phyloP scores from a whole-genome alignment of 2,797 vertebrate genomes.

The Xiphorhynchus erythropygius region DNA sequence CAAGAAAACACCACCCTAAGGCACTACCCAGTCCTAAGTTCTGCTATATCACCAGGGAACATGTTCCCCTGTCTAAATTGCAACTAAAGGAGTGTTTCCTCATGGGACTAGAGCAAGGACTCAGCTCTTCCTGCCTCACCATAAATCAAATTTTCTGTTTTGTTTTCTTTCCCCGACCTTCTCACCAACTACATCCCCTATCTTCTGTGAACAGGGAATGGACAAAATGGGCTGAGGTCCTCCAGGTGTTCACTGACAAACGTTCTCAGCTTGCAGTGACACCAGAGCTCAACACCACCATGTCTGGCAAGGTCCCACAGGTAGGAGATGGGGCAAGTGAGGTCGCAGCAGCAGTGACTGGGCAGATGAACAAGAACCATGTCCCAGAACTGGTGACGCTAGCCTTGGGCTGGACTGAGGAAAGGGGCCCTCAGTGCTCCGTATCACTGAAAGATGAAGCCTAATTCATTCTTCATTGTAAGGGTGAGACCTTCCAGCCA shows the following conservation, averaged over 20 bases:
- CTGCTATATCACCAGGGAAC: neutral
- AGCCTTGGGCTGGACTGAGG: neutral
- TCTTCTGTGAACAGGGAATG: neutral
- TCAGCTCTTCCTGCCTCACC: neutral
- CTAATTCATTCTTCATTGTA: neutral
- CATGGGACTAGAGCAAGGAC: neutral
- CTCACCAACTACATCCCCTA: neutral
- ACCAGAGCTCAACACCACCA: neutral
- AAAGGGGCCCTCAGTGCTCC: rapidly evolving
- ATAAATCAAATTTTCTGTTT: neutral
- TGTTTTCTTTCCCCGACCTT: neutral
- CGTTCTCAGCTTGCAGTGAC: neutral
- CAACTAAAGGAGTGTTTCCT: neutral
- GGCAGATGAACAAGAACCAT: neutral
- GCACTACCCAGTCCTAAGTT: neutral
- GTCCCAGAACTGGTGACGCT: neutral
- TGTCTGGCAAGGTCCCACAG: rapidly evolving
- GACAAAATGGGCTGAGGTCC: neutral
- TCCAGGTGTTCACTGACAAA: neutral
- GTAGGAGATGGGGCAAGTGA: neutral
- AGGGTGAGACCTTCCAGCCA: neutral
- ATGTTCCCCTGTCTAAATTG: neutral
- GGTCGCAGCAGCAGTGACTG: neutral
- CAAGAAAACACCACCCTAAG: neutral
- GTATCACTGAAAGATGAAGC: neutral